These are phyloP conservation scores for Meliscaeva auricollis DNA, from an alignment of 2,888 invertebrate species.

Conservation along the genomic window DNA sequence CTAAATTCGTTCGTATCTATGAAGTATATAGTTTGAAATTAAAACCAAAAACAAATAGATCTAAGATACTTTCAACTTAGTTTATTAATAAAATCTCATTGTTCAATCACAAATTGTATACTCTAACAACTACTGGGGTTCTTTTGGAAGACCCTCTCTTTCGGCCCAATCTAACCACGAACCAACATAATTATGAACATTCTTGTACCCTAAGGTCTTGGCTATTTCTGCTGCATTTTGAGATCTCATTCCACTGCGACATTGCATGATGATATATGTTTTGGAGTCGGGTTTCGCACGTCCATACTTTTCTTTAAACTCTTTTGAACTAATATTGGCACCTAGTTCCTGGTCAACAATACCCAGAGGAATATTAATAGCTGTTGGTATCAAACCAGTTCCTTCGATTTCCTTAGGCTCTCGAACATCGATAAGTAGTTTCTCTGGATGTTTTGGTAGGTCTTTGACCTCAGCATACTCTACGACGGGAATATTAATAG, in stretches of 20 bases:
- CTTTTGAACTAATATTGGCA: constrained; percentile 79
- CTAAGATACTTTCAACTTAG: not conserved
- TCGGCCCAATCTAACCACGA: constrained; percentile 83
- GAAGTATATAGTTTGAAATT: constrained; percentile 3
- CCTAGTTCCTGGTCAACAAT: constrained; percentile 78
- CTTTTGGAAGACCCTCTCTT: constrained; percentile 80
- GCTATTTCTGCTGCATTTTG: constrained; percentile 86
- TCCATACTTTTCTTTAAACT: constrained; percentile 86
- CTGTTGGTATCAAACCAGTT: constrained; percentile 89
- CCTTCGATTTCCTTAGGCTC: constrained; percentile 89
- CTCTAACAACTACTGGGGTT: constrained; percentile 40
- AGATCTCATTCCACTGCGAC: constrained; percentile 88
- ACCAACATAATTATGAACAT: constrained; percentile 81
- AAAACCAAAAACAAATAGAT: constrained; percentile 11
- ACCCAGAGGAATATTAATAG: constrained; percentile 90
- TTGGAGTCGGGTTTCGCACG: constrained; percentile 86
- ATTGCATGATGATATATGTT: constrained; percentile 88
- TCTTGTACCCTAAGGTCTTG: constrained; percentile 79
- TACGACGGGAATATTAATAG: constrained; percentile 65
- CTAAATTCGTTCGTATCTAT: too few species aligned
- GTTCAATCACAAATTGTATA: not conserved
- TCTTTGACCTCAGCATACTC: constrained; percentile 84
- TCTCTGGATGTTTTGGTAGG: constrained; percentile 84
- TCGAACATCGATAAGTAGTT: constrained; percentile 90
- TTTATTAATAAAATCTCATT: constrained; percentile 7